Evolutionary conservation across 2,113 vertebrate genomes (phyloP).

Genomic region (Sarotherodon lohbergeri): DNA sequence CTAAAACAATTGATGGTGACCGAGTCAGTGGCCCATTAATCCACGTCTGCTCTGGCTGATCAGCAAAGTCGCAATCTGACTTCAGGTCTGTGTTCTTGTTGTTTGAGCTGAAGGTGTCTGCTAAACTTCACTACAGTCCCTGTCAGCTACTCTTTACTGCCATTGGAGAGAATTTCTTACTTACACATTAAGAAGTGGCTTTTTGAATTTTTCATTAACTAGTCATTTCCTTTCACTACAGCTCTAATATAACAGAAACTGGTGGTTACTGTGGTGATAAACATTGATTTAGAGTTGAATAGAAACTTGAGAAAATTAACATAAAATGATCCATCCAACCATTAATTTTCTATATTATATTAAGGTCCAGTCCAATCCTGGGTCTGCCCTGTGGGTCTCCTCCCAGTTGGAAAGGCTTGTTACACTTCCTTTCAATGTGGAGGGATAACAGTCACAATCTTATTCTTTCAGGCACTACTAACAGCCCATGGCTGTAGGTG

Average conservation of each 20-base stretch:
- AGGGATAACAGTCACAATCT: not conserved
- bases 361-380: not conserved
- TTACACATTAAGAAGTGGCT: not conserved
- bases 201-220: not conserved
- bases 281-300: not conserved
- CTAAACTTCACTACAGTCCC: not conserved
- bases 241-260: not conserved
- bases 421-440: not conserved
- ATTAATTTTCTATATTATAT: not conserved
- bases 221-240: not conserved
- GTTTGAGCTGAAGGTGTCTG: not conserved
- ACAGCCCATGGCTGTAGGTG: not conserved
- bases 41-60: not conserved
- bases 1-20: conserved; percentile 36
- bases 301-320: not conserved
- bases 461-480: not conserved
- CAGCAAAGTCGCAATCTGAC: not conserved
- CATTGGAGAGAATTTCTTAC: not conserved
- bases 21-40: conserved; percentile 40
- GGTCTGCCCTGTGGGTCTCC: not conserved
- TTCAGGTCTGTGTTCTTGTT: not conserved
- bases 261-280: not conserved
- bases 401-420: not conserved
- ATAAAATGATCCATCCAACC: not conserved
- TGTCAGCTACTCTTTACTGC: not conserved